These are phyloP conservation scores for Cordilura impudica DNA, from an alignment of 2,888 invertebrate species.

Conservation along the genomic window DNA sequence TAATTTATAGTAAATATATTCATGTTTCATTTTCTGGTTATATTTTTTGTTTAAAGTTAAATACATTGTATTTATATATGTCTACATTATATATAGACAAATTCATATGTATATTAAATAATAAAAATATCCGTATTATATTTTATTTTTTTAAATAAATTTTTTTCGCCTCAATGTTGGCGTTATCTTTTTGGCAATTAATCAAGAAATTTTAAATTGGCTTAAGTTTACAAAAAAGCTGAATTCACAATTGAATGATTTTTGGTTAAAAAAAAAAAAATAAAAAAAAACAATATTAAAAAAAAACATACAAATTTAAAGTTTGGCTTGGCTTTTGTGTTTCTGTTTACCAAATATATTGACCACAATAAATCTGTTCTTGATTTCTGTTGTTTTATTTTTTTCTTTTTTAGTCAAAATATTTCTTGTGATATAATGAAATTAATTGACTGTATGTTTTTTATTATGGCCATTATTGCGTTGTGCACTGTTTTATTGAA, in stretches of 20 bases:
- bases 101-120: constrained; percentile 12
- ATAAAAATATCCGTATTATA: constrained; percentile 17
- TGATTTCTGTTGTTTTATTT: constrained; percentile 30
- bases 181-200: constrained; percentile 64
- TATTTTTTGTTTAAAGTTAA: constrained; percentile 15
- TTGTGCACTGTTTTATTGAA: background rate
- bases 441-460: constrained; percentile 63
- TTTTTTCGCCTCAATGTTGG: constrained; percentile 21
- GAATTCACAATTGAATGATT: constrained; percentile 64
- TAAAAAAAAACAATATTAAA: constrained; percentile 22
- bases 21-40: constrained; percentile 57
- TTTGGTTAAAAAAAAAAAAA: constrained; percentile 36
- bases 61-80: background rate
- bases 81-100: background rate
- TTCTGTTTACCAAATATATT: constrained; percentile 46
- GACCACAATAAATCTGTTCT: constrained; percentile 60
- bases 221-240: constrained; percentile 51
- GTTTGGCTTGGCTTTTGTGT: constrained; percentile 44
- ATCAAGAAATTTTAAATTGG: constrained; percentile 65
- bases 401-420: constrained; percentile 45
- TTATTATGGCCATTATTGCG: constrained; percentile 41
- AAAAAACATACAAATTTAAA: constrained; percentile 38
- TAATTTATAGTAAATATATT: constrained; percentile 63
- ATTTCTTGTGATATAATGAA: constrained; percentile 55
- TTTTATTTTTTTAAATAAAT: background rate